A percentile compares a stretch with the other conserved stretches of the same genome.
These are phyloP conservation scores for Monopterus albus DNA, from an alignment of 2,113 vertebrate species.

Conservation along the genomic window DNA sequence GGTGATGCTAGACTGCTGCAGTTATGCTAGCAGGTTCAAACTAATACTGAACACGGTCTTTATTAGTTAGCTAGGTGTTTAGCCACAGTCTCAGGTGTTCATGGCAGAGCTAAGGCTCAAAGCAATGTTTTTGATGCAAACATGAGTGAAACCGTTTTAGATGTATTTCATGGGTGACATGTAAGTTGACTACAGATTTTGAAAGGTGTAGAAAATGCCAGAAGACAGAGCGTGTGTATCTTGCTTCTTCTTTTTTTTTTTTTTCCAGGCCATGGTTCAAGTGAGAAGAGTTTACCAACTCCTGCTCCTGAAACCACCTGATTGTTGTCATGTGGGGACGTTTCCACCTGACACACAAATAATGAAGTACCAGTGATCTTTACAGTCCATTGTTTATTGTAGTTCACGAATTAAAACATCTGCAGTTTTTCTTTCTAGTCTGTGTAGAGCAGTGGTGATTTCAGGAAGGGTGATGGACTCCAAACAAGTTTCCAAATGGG, in stretches of 20 bases:
- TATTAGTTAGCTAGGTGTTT: slow-evolving; percentile 43
- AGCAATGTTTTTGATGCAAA: slow-evolving; percentile 33
- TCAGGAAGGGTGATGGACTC: slow-evolving; percentile 6
- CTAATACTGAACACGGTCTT: slow-evolving; percentile 37
- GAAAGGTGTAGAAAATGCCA: slow-evolving; percentile 1
- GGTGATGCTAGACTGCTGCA: slow-evolving; percentile 25
- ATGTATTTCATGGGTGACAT: neutral
- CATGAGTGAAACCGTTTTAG: neutral
- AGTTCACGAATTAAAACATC: too few relatives aligned
- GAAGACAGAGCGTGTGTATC: neutral
- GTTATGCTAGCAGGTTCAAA: slow-evolving; percentile 10
- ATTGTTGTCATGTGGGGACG: neutral
- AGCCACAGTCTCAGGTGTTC: slow-evolving; percentile 69
- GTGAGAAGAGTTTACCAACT: neutral
- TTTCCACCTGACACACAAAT: too few relatives aligned
- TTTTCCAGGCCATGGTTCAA: neutral
- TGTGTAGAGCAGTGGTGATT: neutral
- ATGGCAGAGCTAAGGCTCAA: slow-evolving; percentile 46
- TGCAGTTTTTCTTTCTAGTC: slow-evolving; percentile 10
- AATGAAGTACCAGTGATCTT: too few relatives aligned
- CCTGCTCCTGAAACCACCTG: neutral
- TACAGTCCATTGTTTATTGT: too few relatives aligned
- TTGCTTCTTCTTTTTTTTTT: neutral
- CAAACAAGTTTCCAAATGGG: neutral
- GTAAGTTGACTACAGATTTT: slow-evolving; percentile 15